Conservation (phyloP, 2,113 vertebrate species). For the Ginglymostoma cirratum region DNA sequence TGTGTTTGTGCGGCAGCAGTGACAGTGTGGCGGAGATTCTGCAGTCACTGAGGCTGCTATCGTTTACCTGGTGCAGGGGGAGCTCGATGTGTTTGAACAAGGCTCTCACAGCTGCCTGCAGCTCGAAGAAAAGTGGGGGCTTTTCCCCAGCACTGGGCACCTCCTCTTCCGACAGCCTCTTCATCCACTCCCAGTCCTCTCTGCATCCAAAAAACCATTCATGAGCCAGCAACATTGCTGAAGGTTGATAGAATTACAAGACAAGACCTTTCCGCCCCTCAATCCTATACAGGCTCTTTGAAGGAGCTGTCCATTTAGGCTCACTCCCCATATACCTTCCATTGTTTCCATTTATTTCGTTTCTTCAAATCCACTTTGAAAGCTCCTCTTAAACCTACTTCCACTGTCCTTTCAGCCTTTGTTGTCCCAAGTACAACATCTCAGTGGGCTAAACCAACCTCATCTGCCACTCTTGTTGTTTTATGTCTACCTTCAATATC, state of each 20-base stretch:
- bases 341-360: no score
- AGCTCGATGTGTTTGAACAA: slow-evolving; percentile 87
- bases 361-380: no score
- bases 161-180: slow-evolving; percentile 71
- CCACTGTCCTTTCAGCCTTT: background rate
- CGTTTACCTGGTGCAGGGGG: slow-evolving; percentile 80
- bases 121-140: slow-evolving; percentile 79
- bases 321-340: no score
- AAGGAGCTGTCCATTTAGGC: no score
- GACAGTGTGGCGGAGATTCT: no score
- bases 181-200: slow-evolving; percentile 97
- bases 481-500: no score
- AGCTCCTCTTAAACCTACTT: background rate
- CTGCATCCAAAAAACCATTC: slow-evolving; percentile 60
- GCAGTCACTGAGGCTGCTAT: background rate
- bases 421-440: no score
- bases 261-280: no score
- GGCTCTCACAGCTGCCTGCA: slow-evolving; percentile 80
- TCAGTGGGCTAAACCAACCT: no score
- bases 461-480: no score
- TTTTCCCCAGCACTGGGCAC: slow-evolving; percentile 71
- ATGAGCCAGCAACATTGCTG: background rate
- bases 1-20: background rate
- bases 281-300: no score
- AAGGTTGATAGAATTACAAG: no score